Conservation (phyloP, 2,888 invertebrate genomes). For the Cosmopolites sordidus region DNA sequence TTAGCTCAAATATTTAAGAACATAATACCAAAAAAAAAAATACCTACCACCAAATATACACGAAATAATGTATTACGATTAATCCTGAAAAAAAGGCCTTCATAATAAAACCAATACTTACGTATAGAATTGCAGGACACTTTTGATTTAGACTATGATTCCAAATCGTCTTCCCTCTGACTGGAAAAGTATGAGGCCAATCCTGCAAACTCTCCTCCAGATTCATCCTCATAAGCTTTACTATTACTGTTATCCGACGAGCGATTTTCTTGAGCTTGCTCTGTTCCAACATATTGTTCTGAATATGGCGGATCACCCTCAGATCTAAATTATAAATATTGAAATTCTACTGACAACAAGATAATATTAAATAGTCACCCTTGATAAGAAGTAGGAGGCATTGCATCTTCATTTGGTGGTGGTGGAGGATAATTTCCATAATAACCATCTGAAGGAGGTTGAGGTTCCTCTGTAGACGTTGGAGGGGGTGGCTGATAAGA, state of each 20-base stretch:
- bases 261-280: neutral
- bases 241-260: slow-evolving; percentile 32
- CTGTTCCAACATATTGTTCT: slow-evolving; percentile 12
- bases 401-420: slow-evolving; percentile 23
- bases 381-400: slow-evolving; percentile 37
- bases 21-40: no score
- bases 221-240: slow-evolving; percentile 53
- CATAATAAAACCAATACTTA: no score
- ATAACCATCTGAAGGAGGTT: slow-evolving; percentile 39
- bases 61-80: no score
- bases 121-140: neutral
- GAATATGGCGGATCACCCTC: slow-evolving; percentile 10
- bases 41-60: no score
- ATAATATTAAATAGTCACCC: slow-evolving; percentile 11
- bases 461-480: slow-evolving; percentile 43
- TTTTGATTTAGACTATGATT: slow-evolving; percentile 54
- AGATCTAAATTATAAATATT: slow-evolving; percentile 3
- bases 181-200: slow-evolving; percentile 90
- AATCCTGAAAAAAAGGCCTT: no score
- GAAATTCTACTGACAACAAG: neutral
- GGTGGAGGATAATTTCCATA: slow-evolving; percentile 28
- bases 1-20: no score
- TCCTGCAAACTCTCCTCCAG: slow-evolving; percentile 77
- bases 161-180: slow-evolving; percentile 82
- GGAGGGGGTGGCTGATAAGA: slow-evolving; percentile 8